phyloP scores from a whole-genome alignment of 2,113 vertebrate species.

The Apistogramma diplotaenia region DNA sequence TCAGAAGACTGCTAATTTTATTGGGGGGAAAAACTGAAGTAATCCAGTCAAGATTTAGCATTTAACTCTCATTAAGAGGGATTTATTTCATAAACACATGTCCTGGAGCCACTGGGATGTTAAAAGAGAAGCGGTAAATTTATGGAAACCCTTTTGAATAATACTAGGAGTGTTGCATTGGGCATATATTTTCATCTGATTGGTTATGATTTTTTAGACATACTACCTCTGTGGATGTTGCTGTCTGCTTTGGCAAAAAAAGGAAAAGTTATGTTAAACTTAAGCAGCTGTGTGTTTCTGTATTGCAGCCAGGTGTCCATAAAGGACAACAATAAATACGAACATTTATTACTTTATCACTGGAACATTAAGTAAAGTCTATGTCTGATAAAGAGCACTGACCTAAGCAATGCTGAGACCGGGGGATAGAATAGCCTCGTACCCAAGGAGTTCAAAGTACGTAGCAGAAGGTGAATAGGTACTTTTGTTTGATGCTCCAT shows the following conservation, averaged over 20 bases:
- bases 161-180: not conserved
- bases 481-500: not conserved
- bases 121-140: not conserved
- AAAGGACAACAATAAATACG: not conserved
- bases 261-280: not conserved
- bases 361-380: not conserved
- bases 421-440: not conserved
- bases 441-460: not conserved
- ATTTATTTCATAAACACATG: conserved; percentile 22
- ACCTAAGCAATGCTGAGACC: not conserved
- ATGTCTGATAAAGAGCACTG: not conserved
- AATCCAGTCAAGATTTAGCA: conserved; percentile 3
- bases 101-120: not conserved
- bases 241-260: not conserved
- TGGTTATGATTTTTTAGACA: not conserved
- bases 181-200: not conserved
- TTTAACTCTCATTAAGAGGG: not conserved
- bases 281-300: not conserved
- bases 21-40: not conserved
- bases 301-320: not conserved
- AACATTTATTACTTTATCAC: not conserved
- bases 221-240: not conserved
- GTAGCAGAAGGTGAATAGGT: not conserved
- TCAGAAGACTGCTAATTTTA: not conserved
- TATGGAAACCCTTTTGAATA: not conserved